Conservation (phyloP, 2,888 invertebrate species). For the Anorthoa munda region DNA sequence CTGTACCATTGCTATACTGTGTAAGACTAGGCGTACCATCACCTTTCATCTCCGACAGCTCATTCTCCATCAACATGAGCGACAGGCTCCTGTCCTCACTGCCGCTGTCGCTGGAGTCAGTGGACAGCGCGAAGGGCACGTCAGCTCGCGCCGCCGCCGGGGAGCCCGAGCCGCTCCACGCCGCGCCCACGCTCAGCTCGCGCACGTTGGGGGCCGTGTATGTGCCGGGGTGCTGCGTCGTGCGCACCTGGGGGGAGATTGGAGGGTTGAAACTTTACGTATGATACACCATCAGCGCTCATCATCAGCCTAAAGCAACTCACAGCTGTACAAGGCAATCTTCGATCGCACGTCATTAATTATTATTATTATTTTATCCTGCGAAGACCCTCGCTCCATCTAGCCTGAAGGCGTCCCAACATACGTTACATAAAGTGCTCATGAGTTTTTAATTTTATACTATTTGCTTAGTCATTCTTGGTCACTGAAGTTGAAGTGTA, state of each 20-base stretch:
- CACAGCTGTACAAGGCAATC: no score
- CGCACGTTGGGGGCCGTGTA: conserved; percentile 91
- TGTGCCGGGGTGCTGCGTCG: conserved; percentile 79
- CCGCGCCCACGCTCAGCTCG: conserved; percentile 81
- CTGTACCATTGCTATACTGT: no score
- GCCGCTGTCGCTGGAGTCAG: conserved; percentile 98
- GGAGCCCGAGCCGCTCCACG: conserved; percentile 94
- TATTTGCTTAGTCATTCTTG: no score
- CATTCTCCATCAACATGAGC: conserved; percentile 94
- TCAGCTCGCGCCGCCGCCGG: conserved; percentile 91
- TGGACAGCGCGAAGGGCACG: conserved; percentile 96
- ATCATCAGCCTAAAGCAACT: no score
- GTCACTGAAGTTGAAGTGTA: background rate
- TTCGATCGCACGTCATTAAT: no score
- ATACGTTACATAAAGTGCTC: no score
- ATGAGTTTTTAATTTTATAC: no score
- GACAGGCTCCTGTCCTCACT: conserved; percentile 95
- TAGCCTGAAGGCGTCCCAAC: no score
- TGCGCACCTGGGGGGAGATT: conserved; percentile 29
- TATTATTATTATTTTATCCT: no score
- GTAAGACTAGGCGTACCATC: background rate
- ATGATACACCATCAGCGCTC: no score
- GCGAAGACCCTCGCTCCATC: no score
- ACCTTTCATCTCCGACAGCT: conserved; percentile 87
- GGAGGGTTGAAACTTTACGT: no score